These are phyloP conservation scores for Lucilia sericata DNA, from an alignment of 1,140 invertebrate genomes.

Conservation along the genomic window DNA sequence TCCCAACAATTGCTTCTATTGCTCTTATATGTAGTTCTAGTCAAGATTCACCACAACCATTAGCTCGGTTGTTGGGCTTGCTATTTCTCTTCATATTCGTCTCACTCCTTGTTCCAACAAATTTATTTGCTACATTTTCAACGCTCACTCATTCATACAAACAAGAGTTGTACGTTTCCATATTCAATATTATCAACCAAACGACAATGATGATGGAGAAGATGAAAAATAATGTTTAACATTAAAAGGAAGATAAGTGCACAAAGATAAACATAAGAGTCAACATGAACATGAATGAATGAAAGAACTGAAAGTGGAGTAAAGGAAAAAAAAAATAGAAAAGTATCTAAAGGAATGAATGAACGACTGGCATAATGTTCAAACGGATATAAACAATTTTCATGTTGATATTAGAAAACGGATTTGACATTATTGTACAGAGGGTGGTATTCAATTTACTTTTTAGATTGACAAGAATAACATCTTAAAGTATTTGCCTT, in stretches of 20 bases:
- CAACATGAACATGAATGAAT: constrained; percentile 26
- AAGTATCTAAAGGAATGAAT: neutral
- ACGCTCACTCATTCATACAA: neutral
- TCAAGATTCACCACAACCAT: constrained; percentile 27
- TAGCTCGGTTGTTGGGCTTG: constrained; percentile 21
- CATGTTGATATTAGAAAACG: constrained; percentile 44
- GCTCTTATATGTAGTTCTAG: neutral
- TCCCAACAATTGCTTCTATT: neutral
- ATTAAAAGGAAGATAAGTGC: constrained; percentile 40
- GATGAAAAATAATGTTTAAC: constrained; percentile 37
- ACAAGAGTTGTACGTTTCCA: neutral
- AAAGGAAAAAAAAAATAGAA: neutral
- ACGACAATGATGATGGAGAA: neutral
- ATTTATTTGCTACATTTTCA: neutral
- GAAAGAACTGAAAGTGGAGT: constrained; percentile 28
- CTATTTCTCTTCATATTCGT: neutral
- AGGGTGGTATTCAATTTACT: constrained; percentile 37
- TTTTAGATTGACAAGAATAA: constrained; percentile 36
- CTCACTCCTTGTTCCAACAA: neutral
- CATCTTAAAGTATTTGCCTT: constrained; percentile 35
- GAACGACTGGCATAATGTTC: constrained; percentile 33
- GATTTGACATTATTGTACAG: constrained; percentile 42
- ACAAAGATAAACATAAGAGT: constrained; percentile 38
- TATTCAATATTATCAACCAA: constrained; percentile 22
- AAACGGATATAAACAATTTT: constrained; percentile 43